phyloP scores from a whole-genome alignment of 1,140 invertebrate genomes.

The Drosophila virilis region DNA sequence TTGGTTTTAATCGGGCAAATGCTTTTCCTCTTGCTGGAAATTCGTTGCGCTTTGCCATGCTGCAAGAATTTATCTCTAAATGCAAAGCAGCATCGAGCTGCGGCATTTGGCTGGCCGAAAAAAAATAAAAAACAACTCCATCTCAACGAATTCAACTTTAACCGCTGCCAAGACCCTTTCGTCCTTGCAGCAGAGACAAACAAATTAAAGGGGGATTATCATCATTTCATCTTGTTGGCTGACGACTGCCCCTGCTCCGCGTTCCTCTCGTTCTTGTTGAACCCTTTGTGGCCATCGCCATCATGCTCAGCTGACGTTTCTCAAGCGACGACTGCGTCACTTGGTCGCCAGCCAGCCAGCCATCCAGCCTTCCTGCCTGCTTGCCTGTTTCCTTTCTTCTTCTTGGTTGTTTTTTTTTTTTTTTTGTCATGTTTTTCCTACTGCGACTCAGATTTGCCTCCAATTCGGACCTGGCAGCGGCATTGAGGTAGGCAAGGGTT shows the following conservation, averaged over 20 bases:
- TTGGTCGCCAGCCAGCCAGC: slow-evolving; percentile 24
- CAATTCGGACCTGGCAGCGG: slow-evolving; percentile 49
- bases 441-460: slow-evolving; percentile 68
- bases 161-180: slow-evolving; percentile 37
- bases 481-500: slow-evolving; percentile 82
- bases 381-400: slow-evolving; percentile 11
- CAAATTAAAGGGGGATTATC: slow-evolving; percentile 71
- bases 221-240: slow-evolving; percentile 50
- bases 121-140: background rate
- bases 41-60: slow-evolving; percentile 25
- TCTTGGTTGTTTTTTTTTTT: background rate
- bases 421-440: slow-evolving; percentile 22
- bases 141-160: slow-evolving; percentile 18
- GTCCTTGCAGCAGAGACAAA: slow-evolving; percentile 48
- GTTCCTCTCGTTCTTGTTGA: slow-evolving; percentile 4
- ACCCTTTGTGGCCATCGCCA: slow-evolving; percentile 54
- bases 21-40: slow-evolving; percentile 27
- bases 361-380: background rate
- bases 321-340: slow-evolving; percentile 51
- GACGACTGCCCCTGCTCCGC: slow-evolving; percentile 9
- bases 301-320: slow-evolving; percentile 73
- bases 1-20: slow-evolving; percentile 43
- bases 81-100: slow-evolving; percentile 41
- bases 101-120: slow-evolving; percentile 21
- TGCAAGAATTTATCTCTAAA: slow-evolving; percentile 34